Evolutionary conservation across 2,888 invertebrate genomes (phyloP), one percentile per base, ranked within the genome.

Genomic region (Lasioglossum pauxillum): DNA sequence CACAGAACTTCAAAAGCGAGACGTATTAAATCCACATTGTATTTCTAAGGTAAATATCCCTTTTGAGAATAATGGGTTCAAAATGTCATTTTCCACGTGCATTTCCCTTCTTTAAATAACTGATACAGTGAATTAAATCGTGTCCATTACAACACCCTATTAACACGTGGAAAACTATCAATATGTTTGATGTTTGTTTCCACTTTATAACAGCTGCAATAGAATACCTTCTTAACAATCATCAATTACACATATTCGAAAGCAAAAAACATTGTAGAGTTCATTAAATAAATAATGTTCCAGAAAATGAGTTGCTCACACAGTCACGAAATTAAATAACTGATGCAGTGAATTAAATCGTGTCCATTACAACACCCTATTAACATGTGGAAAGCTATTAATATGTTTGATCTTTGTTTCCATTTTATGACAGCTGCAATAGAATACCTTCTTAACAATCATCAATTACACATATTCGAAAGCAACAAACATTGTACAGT

Each of bases 1-100:
- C 57, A 14, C 1, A 64, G 35, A 69, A 31, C 75, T 84, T 67
- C 46, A 77, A 74, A 77, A 35, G 16, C 41, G 38, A 57, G 44
- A 44, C 44, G 12, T 23, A 60, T 71, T 60, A 44, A 74, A 69
- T 41, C n/a, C 10, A 19, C 41, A 16, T 27, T 49, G 41, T 35
- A 57, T 19, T 12, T 10, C 5, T n/a, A 23, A 35, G 19, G 31
- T 2, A 35, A 35, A 35, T 67, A 19, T 38, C 23, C 10, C 19
- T 69, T 23, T 35, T 19, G 67, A 23, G 4, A 38, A 38, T 69
- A 38, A 23, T 23, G 38, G 31, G 23, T 69, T 69, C 5, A 35
- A 38, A 69, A 38, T 19, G 8, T 0, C 67, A 35, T 69, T 8
- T 23, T 23, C 8, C 0, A 10, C 23, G 8, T 69, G 3, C 23